phyloP scores from a whole-genome alignment of 2,797 vertebrate genomes.

The Bufotes viridis region DNA sequence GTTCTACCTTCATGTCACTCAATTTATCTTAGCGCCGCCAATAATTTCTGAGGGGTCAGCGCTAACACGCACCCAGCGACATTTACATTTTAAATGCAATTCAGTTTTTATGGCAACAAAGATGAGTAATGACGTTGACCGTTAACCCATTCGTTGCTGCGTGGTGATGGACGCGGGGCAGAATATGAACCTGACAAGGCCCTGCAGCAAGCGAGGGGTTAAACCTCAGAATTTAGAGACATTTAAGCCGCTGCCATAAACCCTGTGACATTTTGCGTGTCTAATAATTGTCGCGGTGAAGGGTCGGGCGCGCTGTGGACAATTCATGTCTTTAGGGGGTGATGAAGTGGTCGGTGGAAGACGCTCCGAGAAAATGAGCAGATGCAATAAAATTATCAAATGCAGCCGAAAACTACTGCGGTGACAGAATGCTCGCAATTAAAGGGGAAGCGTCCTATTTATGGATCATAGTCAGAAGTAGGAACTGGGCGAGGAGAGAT shows the following conservation, averaged over 20 bases:
- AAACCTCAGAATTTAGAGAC: neutral
- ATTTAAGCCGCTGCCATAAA: neutral
- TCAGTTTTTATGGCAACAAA: neutral
- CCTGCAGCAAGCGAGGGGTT: neutral
- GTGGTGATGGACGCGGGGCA: neutral
- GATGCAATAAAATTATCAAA: neutral
- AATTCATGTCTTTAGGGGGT: neutral
- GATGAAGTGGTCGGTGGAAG: neutral
- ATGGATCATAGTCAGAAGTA: neutral
- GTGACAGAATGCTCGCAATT: neutral
- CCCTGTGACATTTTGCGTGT: neutral
- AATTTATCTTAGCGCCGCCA: neutral
- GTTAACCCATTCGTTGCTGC: neutral
- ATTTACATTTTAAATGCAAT: slow-evolving; percentile 10
- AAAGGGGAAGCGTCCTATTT: slow-evolving; percentile 1
- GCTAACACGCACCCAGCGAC: neutral
- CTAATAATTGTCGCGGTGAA: neutral
- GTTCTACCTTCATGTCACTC: neutral
- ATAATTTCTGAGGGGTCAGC: neutral
- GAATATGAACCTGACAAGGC: neutral
- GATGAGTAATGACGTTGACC: neutral
- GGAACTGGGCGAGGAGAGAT: neutral
- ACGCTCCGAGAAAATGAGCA: neutral
- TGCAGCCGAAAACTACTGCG: neutral
- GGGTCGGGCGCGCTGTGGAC: neutral